Evolutionary conservation across 2,113 vertebrate species (phyloP).

Genomic region (Cyanoderma ruficeps): DNA sequence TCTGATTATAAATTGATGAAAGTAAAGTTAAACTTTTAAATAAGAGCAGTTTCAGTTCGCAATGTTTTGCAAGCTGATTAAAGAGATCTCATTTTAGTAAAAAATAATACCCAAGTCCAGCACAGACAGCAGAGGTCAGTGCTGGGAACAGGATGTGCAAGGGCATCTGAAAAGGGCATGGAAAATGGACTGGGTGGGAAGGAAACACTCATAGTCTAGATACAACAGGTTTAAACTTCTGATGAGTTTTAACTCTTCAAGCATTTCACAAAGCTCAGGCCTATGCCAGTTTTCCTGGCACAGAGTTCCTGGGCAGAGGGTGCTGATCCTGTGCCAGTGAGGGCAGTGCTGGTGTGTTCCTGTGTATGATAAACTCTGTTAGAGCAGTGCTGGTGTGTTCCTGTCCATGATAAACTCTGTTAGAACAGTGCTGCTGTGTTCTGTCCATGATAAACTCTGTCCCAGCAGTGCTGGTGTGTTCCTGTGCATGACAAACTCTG

Average conservation of each 20-base stretch:
- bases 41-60: conserved; percentile 75
- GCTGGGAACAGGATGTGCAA: neutral
- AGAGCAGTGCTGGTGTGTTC: neutral
- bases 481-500: too few relatives aligned
- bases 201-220: neutral
- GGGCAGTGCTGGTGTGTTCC: neutral
- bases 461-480: neutral
- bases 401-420: fast-evolving
- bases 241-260: neutral
- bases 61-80: conserved; percentile 78
- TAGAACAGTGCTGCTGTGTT: neutral
- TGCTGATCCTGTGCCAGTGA: neutral
- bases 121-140: conserved; percentile 54
- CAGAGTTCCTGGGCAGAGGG: neutral
- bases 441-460: fast-evolving
- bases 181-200: neutral
- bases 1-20: conserved; percentile 87
- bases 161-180: neutral
- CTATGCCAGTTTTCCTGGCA: neutral
- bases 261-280: neutral
- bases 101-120: conserved; percentile 62
- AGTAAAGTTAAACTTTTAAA: conserved; percentile 85
- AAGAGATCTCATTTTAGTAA: conserved; percentile 56
- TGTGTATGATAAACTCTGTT: neutral
- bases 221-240: neutral